phyloP scores from a whole-genome alignment of 2,888 invertebrate species.

The Rhimphoctona megacephalus region DNA sequence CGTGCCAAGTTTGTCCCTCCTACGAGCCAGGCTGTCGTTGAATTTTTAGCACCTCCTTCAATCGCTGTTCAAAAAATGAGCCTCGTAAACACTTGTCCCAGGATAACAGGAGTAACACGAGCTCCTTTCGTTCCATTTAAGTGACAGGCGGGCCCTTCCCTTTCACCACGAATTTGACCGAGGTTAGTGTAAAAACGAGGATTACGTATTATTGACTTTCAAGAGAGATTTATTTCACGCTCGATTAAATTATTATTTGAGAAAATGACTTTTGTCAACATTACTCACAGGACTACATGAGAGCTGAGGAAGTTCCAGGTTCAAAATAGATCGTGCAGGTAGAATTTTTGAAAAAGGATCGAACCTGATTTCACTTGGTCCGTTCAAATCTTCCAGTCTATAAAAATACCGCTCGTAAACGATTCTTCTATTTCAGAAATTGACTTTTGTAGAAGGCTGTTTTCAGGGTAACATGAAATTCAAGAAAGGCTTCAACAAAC shows the following conservation, averaged over 20 bases:
- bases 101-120: constrained; percentile 60
- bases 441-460: constrained; percentile 42
- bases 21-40: neutral
- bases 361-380: neutral
- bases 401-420: neutral
- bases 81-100: constrained; percentile 63
- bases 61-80: constrained; percentile 63
- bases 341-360: neutral
- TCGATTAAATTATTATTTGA: constrained; percentile 67
- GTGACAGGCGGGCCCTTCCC: neutral
- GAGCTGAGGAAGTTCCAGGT: constrained; percentile 51
- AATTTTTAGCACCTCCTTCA: constrained; percentile 46
- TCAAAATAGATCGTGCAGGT: neutral
- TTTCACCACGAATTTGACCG: neutral
- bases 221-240: constrained; percentile 53
- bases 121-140: neutral
- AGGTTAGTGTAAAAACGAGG: neutral
- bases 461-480: constrained; percentile 63
- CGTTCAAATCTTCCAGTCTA: neutral
- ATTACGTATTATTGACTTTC: neutral
- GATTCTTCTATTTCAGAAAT: constrained; percentile 64
- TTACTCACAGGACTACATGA: constrained; percentile 72
- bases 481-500: neutral
- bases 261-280: constrained; percentile 75
- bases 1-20: neutral